These are phyloP conservation scores for Lysandra bellargus DNA, from an alignment of 2,888 invertebrate species.

Conservation along the genomic window DNA sequence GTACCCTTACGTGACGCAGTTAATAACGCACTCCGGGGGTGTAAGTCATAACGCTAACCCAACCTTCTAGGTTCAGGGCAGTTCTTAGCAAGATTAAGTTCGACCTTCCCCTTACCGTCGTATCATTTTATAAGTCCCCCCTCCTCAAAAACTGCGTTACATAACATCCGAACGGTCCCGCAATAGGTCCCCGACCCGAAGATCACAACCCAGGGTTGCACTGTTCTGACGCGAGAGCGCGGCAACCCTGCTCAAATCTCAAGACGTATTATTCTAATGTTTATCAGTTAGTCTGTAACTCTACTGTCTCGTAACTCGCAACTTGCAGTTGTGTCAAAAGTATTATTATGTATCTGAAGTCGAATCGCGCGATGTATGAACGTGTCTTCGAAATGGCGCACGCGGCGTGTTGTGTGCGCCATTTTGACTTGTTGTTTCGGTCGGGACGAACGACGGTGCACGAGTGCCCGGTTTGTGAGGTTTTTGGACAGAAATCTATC, in stretches of 20 bases:
- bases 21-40: no score
- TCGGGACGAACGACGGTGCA: not conserved
- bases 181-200: not conserved
- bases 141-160: not conserved
- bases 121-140: no score
- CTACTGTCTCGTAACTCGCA: constrained; percentile 18
- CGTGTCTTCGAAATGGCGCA: constrained; percentile 36
- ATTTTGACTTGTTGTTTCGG: constrained; percentile 37
- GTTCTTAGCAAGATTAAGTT: no score
- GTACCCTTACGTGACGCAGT: no score
- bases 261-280: constrained; percentile 9
- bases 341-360: constrained; percentile 25
- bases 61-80: no score
- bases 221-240: not conserved
- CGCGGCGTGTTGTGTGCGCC: constrained; percentile 36
- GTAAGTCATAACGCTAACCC: no score
- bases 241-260: constrained; percentile 15
- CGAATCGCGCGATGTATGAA: constrained; percentile 23
- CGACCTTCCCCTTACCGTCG: no score
- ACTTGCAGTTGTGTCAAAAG: constrained; percentile 25
- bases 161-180: not conserved
- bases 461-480: not conserved
- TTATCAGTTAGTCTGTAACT: constrained; percentile 7
- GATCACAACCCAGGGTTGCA: constrained; percentile 16
- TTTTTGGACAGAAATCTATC: not conserved